Evolutionary conservation across 92 coral and sea anemone species (phyloP).

Genomic region (Siderastrea siderea): DNA sequence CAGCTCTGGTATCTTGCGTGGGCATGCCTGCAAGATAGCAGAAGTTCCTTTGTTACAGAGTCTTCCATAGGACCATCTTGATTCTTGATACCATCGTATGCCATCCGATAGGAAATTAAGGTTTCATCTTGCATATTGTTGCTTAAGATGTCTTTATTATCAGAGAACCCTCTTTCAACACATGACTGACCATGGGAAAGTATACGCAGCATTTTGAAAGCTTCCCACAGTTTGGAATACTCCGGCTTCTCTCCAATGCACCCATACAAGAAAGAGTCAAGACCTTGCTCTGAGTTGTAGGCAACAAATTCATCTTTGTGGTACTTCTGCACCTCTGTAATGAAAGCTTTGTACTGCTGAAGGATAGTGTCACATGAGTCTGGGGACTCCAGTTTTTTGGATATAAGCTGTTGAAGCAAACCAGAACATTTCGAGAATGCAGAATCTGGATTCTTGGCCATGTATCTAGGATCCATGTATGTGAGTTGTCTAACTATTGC

Average conservation of each 20-base stretch:
- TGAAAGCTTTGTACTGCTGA: slow-evolving; percentile 54
- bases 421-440: slow-evolving; percentile 47
- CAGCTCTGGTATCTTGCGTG: slow-evolving; percentile 44
- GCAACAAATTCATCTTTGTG: slow-evolving; percentile 55
- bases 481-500: slow-evolving; percentile 53
- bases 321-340: slow-evolving; percentile 53
- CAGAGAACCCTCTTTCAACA: slow-evolving; percentile 49
- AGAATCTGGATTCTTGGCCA: slow-evolving; percentile 51
- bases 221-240: slow-evolving; percentile 54
- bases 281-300: slow-evolving; percentile 54
- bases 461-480: slow-evolving; percentile 49
- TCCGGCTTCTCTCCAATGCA: slow-evolving; percentile 49
- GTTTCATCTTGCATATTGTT: slow-evolving; percentile 57
- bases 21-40: too few relatives aligned
- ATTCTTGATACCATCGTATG: slow-evolving; percentile 51
- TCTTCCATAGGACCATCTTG: slow-evolving; percentile 56
- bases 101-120: slow-evolving; percentile 38
- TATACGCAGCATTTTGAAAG: slow-evolving; percentile 31
- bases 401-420: slow-evolving; percentile 58
- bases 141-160: slow-evolving; percentile 59
- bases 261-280: slow-evolving; percentile 36
- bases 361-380: slow-evolving; percentile 53
- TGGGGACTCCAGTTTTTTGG: slow-evolving; percentile 62
- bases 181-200: slow-evolving; percentile 56
- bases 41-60: too few relatives aligned